Evolutionary conservation across 2,113 vertebrate species (phyloP), one percentile per base, ranked within the genome.

Genomic region (Genyomyrus donnyi): DNA sequence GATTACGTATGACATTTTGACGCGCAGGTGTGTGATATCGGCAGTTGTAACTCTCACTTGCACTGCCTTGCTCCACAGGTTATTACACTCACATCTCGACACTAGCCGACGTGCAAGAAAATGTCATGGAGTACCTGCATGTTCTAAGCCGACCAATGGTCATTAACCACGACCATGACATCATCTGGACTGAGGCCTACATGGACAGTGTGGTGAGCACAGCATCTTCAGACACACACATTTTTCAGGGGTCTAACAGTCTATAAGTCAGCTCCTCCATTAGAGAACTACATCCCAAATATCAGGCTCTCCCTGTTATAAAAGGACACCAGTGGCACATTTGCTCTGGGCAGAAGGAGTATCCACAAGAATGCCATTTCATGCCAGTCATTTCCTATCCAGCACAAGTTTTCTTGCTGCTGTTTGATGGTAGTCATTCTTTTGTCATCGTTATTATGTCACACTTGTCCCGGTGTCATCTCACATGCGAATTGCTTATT

Each of bases 101-200:
- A 0, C 94, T 99, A 92, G 98, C 98, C 0, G 98, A 99, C 0
- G 97, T 98, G 27, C 98, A 99, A 94, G 98, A 99, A 94, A 99
- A 98, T 0, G 98, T 99, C 39, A 99, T 99, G 98, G 98, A 99
- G 88, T 99, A 99, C 91, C 96, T 99, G 88, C 98, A 99, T 0
- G 98, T 99, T 80, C 97, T 99, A 88, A 99, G 98, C 92, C 96
- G 98, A 7, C 98, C 98, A 83, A 99, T 99, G 98, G 98, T 98
- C 94, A 99, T 99, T 93, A 98, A 98, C 95, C 98, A 98, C 0
- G 97, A 98, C 93, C 98, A 99, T 0, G 98, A 99, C 92, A 96
- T 99, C 92, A 99, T 97, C 94, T 99, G 98, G 98, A 99, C 98
- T 0, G 98, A 99, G 92, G 98, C 98, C 35, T 99, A 99, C 91